Conservation (phyloP, 1,140 invertebrate species). For the Anthonomus grandis region DNA sequence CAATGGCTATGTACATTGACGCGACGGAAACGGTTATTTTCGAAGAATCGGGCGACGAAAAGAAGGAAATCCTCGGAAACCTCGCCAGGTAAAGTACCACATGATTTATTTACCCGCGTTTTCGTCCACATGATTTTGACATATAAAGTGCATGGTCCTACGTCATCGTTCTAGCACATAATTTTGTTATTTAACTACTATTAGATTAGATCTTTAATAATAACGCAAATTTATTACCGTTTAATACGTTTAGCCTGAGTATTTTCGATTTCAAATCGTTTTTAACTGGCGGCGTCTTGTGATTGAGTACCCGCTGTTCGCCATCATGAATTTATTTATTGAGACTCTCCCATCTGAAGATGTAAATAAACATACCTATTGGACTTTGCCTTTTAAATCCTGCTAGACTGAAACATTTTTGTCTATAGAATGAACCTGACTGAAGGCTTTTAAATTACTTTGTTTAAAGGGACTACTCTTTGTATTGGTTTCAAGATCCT, state of each 20-base stretch:
- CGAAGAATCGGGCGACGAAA: slow-evolving; percentile 34
- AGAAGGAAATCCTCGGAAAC: slow-evolving; percentile 40
- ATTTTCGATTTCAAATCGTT: too few relatives aligned
- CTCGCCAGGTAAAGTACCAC: slow-evolving; percentile 35
- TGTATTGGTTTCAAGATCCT: too few relatives aligned
- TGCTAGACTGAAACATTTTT: too few relatives aligned
- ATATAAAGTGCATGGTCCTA: slow-evolving; percentile 1
- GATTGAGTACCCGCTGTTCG: too few relatives aligned
- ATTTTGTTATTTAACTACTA: not conserved
- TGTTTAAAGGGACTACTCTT: too few relatives aligned
- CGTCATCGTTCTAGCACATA: slow-evolving; percentile 12
- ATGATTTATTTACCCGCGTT: slow-evolving; percentile 35
- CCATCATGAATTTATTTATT: too few relatives aligned
- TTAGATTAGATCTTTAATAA: not conserved
- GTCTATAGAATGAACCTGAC: too few relatives aligned
- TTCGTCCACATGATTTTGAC: slow-evolving; percentile 43
- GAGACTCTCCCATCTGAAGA: too few relatives aligned
- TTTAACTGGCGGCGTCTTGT: too few relatives aligned
- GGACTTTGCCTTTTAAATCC: too few relatives aligned
- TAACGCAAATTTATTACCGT: not conserved
- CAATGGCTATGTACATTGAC: slow-evolving; percentile 40
- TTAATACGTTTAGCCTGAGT: not conserved
- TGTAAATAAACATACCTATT: too few relatives aligned
- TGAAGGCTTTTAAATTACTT: too few relatives aligned
- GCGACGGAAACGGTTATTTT: slow-evolving; percentile 36